phyloP scores from a whole-genome alignment of 2,797 vertebrate genomes.

The Clarias fuscus region DNA sequence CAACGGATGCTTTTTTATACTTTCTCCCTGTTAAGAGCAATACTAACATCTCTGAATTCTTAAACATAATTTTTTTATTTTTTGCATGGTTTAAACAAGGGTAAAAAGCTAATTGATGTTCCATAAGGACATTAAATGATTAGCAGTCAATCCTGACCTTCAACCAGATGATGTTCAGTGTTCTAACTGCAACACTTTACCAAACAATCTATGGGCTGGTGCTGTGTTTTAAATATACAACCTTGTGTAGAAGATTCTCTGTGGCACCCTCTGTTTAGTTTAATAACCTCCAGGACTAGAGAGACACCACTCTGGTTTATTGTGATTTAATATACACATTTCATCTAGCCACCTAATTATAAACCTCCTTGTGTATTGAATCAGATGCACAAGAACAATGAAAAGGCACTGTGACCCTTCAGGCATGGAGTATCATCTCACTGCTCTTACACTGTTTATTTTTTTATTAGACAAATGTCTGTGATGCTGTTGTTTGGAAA shows the following conservation, averaged over 20 bases:
- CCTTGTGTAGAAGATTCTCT: background rate
- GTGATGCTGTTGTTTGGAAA: conserved; percentile 6
- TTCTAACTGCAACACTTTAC: background rate
- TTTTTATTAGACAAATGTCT: conserved; percentile 8
- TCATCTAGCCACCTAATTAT: conserved; percentile 32
- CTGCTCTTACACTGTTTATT: background rate
- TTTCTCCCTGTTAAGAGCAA: background rate
- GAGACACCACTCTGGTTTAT: background rate
- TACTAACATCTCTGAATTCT: background rate
- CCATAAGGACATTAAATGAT: background rate
- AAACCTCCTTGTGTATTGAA: background rate
- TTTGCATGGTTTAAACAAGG: background rate
- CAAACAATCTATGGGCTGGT: background rate
- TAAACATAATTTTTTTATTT: background rate
- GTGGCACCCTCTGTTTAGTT: background rate
- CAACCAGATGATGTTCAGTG: background rate
- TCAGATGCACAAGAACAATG: conserved; percentile 18
- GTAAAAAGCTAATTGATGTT: background rate
- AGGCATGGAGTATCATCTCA: conserved; percentile 18
- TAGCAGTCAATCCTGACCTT: background rate
- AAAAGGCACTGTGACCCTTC: conserved; percentile 16
- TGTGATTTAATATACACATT: conserved; percentile 12
- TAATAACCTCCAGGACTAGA: background rate
- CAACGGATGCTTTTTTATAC: background rate
- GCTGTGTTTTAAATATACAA: background rate